Evolutionary conservation across 2,113 vertebrate species (phyloP).

Genomic region (Regulus satrapa): DNA sequence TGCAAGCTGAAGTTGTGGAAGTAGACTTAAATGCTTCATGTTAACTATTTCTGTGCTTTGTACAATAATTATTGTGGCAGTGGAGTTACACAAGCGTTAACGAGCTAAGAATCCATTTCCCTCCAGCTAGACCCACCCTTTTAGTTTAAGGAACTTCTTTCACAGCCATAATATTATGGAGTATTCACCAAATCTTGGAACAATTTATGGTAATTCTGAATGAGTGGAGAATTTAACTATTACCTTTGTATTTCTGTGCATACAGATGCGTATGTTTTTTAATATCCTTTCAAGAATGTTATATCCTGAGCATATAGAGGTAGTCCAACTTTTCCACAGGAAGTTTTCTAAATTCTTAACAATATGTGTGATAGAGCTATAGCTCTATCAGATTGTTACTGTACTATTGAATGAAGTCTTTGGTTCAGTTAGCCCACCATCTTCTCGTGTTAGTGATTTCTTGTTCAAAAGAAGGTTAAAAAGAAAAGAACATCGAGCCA

Average conservation of each 20-base stretch:
- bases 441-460: neutral
- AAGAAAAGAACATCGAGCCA: neutral
- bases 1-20: neutral
- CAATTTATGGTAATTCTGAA: neutral
- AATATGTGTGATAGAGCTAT: neutral
- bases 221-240: neutral
- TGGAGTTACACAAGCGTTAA: neutral
- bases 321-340: neutral
- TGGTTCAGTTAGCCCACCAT: neutral
- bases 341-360: neutral
- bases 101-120: neutral
- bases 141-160: neutral
- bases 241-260: neutral
- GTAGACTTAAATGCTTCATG: neutral
- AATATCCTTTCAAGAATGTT: neutral
- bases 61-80: neutral
- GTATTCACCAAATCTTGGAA: neutral
- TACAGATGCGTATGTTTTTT: neutral
- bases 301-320: neutral
- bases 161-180: neutral
- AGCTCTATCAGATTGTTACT: neutral
- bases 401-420: neutral
- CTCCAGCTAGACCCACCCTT: neutral
- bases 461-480: neutral
- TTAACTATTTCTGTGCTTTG: neutral